A percentile compares a stretch with the other conserved stretches of the same genome.
phyloP scores from a whole-genome alignment of 1,140 invertebrate genomes.

The Megathymus violae region DNA sequence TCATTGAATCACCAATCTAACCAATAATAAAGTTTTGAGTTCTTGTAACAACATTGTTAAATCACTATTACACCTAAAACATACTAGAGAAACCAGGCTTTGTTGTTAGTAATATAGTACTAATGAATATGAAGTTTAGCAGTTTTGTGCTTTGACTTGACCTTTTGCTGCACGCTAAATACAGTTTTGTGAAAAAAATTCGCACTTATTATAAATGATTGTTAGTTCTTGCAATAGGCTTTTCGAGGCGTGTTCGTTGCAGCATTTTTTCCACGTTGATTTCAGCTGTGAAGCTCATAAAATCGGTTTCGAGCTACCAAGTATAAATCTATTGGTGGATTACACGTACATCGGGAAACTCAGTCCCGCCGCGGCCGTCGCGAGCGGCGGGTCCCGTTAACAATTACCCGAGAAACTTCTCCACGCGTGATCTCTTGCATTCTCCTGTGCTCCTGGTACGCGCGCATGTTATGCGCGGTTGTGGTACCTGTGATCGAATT shows the following conservation, averaged over 20 bases:
- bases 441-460: conserved; percentile 10
- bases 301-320: conserved; percentile 26
- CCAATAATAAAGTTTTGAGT: too few species aligned
- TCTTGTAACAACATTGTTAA: too few species aligned
- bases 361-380: conserved; percentile 72
- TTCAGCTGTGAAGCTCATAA: conserved; percentile 11
- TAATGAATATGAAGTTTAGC: too few species aligned
- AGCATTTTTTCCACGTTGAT: conserved; percentile 17
- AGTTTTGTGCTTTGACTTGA: too few species aligned
- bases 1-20: too few species aligned
- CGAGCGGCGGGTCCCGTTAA: conserved; percentile 59
- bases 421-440: conserved; percentile 7
- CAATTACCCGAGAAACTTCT: conserved; percentile 2
- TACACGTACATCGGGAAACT: conserved; percentile 25
- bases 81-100: too few species aligned
- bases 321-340: conserved; percentile 28
- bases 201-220: background rate
- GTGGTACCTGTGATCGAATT: too few species aligned
- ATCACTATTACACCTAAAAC: too few species aligned
- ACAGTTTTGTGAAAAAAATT: too few species aligned
- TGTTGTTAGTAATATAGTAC: too few species aligned
- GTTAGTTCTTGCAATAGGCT: background rate
- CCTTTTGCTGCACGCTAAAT: too few species aligned
- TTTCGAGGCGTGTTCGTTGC: background rate
- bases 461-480: too few species aligned